Conservation (phyloP, 2,888 invertebrate species). For the Lacanobia oleracea region DNA sequence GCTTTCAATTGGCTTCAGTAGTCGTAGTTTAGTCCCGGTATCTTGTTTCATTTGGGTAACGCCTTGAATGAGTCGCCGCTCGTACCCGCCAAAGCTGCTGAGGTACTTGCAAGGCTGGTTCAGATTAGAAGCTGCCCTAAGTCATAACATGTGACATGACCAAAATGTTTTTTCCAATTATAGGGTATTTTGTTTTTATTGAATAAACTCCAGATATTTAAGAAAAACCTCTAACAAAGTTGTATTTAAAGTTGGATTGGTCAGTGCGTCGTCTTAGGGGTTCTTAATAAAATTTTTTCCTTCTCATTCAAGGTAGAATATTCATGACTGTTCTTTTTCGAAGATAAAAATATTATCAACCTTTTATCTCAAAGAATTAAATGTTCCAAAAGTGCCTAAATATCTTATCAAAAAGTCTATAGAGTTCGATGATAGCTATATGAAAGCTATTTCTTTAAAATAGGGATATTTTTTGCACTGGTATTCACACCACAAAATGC, state of each 20-base stretch:
- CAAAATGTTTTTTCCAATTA: background rate
- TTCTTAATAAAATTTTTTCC: background rate
- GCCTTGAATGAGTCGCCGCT: conserved; percentile 53
- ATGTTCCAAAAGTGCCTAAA: conserved; percentile 12
- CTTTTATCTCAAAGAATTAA: conserved; percentile 41
- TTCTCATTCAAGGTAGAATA: background rate
- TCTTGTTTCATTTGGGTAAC: conserved; percentile 65
- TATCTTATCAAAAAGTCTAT: conserved; percentile 45
- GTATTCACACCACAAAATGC: background rate
- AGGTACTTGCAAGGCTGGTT: conserved; percentile 5
- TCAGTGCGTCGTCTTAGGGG: too few species aligned
- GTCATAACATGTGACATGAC: background rate
- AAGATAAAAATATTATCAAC: conserved; percentile 35
- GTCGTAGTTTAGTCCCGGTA: conserved; percentile 49
- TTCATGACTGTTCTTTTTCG: background rate
- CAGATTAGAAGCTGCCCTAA: background rate
- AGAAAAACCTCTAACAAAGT: too few species aligned
- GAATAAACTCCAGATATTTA: too few species aligned
- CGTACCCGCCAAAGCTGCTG: conserved; percentile 34
- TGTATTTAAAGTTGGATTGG: too few species aligned
- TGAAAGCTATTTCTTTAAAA: conserved; percentile 1
- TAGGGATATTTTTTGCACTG: background rate
- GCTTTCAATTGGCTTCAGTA: conserved; percentile 68
- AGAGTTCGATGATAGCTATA: conserved; percentile 22
- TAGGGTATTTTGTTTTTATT: conserved; percentile 10